phyloP scores from a whole-genome alignment of 2,888 invertebrate genomes.

The Drosophila multiciliata region DNA sequence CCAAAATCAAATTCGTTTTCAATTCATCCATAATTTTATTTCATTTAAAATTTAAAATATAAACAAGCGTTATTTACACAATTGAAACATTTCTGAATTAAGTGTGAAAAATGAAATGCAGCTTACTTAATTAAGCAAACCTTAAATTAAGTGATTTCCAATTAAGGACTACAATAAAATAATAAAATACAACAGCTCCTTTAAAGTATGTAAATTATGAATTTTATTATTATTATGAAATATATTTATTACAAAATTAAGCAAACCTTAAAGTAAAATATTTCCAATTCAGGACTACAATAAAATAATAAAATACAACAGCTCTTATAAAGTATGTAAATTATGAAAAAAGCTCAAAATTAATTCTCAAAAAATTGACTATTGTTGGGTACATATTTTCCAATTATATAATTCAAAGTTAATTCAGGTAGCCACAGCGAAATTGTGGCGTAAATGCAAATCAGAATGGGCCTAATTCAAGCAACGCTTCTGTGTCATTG shows the following conservation, averaged over 20 bases:
- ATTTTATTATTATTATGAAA: too few relatives aligned
- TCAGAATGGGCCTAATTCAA: constrained; percentile 2
- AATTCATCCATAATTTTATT: not conserved
- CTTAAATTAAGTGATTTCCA: not conserved
- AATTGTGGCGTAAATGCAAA: not conserved
- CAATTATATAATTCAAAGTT: too few relatives aligned
- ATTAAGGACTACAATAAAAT: not conserved
- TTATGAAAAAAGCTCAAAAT: too few relatives aligned
- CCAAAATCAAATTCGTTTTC: not conserved
- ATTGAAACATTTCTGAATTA: not conserved
- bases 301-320: not conserved
- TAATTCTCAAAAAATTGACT: too few relatives aligned
- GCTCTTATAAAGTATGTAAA: not conserved
- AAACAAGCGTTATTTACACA: not conserved
- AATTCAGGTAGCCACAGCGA: not conserved
- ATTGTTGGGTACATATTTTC: too few relatives aligned
- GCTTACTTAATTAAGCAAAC: not conserved
- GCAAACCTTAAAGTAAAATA: not conserved
- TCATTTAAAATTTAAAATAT: not conserved
- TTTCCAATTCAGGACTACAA: not conserved
- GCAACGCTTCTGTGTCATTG: constrained; percentile 42
- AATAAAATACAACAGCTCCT: not conserved
- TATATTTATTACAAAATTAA: too few relatives aligned
- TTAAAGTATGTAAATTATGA: not conserved
- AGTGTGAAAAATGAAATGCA: not conserved